Percentiles rank a stretch among this genome's conserved stretches.
Conservation (phyloP, 2,797 vertebrate species). For the Oceanodroma leucorhoa region DNA sequence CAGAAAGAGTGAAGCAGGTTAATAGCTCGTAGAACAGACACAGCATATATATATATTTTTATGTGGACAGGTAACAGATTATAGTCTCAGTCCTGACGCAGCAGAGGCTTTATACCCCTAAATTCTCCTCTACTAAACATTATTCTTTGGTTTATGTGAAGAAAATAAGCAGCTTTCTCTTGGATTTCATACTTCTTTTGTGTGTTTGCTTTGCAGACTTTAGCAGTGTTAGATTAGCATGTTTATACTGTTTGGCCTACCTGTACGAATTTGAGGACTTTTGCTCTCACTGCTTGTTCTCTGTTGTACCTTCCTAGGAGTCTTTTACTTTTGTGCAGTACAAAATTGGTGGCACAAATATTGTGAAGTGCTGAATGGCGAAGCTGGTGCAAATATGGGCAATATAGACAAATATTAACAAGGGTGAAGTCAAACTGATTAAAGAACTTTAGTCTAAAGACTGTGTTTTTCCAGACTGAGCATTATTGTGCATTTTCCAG, state of each 20-base stretch:
- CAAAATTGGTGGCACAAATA: not conserved
- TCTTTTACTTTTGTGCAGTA: not conserved
- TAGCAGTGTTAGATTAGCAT: not conserved
- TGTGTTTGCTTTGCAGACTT: not conserved
- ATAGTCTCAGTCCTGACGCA: not conserved
- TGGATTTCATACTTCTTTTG: not conserved
- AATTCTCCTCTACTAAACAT: not conserved
- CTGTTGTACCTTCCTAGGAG: not conserved
- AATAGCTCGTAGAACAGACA: not conserved
- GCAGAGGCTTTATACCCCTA: not conserved
- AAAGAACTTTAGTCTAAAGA: not conserved
- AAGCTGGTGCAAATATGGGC: not conserved
- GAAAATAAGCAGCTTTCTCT: not conserved
- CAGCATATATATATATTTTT: accelerated
- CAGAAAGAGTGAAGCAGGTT: not conserved
- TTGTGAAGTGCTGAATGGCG: not conserved
- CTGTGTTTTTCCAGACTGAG: not conserved
- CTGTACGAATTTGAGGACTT: not conserved
- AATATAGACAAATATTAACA: not conserved
- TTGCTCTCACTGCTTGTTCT: not conserved
- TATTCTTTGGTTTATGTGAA: not conserved
- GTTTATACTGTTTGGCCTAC: not conserved
- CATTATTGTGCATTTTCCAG: not conserved
- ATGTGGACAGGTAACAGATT: not conserved
- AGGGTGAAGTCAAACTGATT: not conserved